Evolutionary conservation across 2,797 vertebrate genomes (phyloP), one percentile per base, ranked within the genome.

Genomic region (Pipistrellus pipistrellus): DNA sequence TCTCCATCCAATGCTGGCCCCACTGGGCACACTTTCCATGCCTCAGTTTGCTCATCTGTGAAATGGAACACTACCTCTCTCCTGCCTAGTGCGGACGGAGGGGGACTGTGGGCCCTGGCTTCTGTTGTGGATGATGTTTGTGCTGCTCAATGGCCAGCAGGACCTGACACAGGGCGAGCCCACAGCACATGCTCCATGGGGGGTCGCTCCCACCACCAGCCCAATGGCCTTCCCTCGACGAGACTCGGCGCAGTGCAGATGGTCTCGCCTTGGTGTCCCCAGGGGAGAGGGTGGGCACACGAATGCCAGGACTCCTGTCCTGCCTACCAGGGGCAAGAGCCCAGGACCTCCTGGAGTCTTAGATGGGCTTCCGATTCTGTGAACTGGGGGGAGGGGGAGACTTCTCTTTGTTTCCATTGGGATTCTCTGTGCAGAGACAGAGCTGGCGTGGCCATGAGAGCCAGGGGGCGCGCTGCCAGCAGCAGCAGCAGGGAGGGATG

Each of bases 11-110:
- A 2, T 3, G 20, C 38, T 57, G 69, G 12, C 41, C 14, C 13
- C 8, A n/a, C 20, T 1, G 8, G 8, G 17, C 46, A 46, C 0
- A 1, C 41, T 30, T 21, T n/a, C 15, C 30, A 38, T 1, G 23
- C 12, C 17, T 57, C 51, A 23, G 71, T 69, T 25, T n/a, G 35
- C 38, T 80, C n/a, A n/a, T 62, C 32, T 44, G 35, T 18, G 57
- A 91, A 55, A 73, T 41, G 68, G 44, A 66, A 71, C 0, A n/a
- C 57, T 18, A 2, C 0, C 2, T 46, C 41, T 38, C 62, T 81
- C 41, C 30, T 66, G 44, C 27, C 8, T 12, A 35, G 11, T 5
- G 3, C 20, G 68, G 76, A 35, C 76, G 0, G 20, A 91, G 9
- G 17, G 30, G 11, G 41, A 59, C 46, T 18, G 13, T 8, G 17